phyloP scores from a whole-genome alignment of 2,113 vertebrate genomes.

The Cariama cristata region DNA sequence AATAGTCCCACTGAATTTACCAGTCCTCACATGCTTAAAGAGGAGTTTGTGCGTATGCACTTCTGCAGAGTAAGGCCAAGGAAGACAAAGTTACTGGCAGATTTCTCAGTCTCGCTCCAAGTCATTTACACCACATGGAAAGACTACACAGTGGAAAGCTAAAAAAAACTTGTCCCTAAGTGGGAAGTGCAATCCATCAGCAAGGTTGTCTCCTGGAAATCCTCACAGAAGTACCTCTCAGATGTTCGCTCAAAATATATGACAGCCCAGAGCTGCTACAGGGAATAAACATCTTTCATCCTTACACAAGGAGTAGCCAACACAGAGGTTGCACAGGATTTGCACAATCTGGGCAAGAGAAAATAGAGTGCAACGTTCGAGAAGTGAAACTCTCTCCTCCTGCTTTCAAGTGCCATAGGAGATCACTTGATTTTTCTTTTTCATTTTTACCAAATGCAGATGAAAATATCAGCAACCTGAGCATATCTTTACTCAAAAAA shows the following conservation, averaged over 20 bases:
- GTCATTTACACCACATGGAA: not conserved
- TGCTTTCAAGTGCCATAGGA: not conserved
- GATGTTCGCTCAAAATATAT: not conserved
- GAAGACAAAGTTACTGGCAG: not conserved
- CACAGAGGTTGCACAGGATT: not conserved
- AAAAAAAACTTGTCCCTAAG: not conserved
- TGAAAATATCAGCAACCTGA: not conserved
- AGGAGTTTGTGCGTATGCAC: not conserved
- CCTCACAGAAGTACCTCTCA: not conserved
- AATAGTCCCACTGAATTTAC: conserved; percentile 19
- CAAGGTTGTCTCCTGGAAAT: not conserved
- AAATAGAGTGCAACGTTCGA: not conserved
- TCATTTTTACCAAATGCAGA: not conserved
- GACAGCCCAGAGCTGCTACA: not conserved
- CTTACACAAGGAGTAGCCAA: not conserved
- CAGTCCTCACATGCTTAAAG: not conserved
- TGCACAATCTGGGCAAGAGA: not conserved
- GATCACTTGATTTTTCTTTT: not conserved
- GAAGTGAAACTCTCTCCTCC: not conserved
- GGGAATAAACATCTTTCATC: not conserved
- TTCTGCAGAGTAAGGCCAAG: not conserved
- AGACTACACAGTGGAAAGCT: not conserved
- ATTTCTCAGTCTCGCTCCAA: not conserved
- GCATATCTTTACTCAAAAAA: not conserved
- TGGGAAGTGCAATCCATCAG: not conserved